phyloP scores from a whole-genome alignment of 2,888 invertebrate genomes.

The Lasiommata megera region DNA sequence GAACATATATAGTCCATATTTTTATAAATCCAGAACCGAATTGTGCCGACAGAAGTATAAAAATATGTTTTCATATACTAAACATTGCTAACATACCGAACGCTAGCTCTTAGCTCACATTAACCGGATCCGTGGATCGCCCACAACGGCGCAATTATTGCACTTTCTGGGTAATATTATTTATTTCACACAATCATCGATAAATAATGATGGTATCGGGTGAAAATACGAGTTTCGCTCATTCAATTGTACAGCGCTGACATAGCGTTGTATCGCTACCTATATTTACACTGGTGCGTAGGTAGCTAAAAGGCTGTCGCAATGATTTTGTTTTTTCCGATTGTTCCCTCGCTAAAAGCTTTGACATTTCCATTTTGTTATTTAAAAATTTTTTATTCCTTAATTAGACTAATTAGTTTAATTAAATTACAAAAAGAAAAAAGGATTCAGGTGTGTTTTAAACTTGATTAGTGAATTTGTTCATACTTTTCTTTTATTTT shows the following conservation, averaged over 20 bases:
- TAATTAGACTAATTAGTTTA: neutral
- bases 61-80: too few relatives aligned
- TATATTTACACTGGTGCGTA: neutral
- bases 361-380: neutral
- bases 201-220: slow-evolving; percentile 31
- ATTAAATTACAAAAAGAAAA: neutral
- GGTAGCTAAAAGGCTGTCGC: neutral
- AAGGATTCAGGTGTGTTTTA: neutral
- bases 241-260: slow-evolving; percentile 25
- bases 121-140: slow-evolving; percentile 21
- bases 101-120: slow-evolving; percentile 9
- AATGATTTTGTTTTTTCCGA: neutral
- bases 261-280: neutral
- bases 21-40: too few relatives aligned
- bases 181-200: slow-evolving; percentile 33
- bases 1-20: too few relatives aligned
- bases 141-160: slow-evolving; percentile 29
- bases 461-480: neutral
- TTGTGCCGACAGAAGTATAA: too few relatives aligned
- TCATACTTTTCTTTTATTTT: neutral
- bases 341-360: neutral
- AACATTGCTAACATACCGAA: too few relatives aligned
- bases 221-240: slow-evolving; percentile 26
- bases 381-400: neutral
- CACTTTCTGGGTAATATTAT: slow-evolving; percentile 30